Evolutionary conservation across 37 sponge, comb jelly and placozoan genomes (phyloP), one percentile per base, ranked within the genome.

Genomic region (Tethya wilhelma): DNA sequence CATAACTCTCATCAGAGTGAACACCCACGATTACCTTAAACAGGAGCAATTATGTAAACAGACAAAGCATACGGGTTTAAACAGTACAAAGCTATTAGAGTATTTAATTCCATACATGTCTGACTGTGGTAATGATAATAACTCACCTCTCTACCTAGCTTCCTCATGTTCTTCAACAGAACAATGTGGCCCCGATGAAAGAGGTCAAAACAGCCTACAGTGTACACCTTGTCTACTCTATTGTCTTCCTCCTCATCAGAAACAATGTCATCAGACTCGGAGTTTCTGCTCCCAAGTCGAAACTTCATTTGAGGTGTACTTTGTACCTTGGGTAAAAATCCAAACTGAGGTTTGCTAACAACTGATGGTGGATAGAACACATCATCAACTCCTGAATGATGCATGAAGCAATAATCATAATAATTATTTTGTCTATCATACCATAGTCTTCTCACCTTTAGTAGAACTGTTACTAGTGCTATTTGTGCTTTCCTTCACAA

Each of bases 1-100:
- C 14, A 26, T 71, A 55, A 36, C 74, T 73, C 66, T 82, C 83
- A 62, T 82, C 74, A 33, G n/a, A 49, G 36, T 82, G 83, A 31
- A 82, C 66, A 82, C 83, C 83, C 28, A 82, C 74, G n/a, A 82
- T 82, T 32, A 82, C 64, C 83, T 82, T n/a, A n/a, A n/a, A n/a
- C n/a, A n/a, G n/a, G n/a, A n/a, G n/a, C n/a, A n/a, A 23, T n/a
- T n/a, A 26, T 12, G 64, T 26, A 25, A 49, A 11, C 11, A 19
- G 55, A 49, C 55, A 49, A 19, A 19, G 55, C 17, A 49, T 49
- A 49, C 11, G 55, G 55, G 14, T 49, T 49, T 49, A 49, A 19
- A 49, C 17, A 17, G 14, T 49, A 19, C 14, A 49, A 49, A 19
- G 55, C 28, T 26, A 62, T 12, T 23, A n/a, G 23, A 14, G 11